phyloP scores from a whole-genome alignment of 2,888 invertebrate genomes.

The Lithophane ornitopus region DNA sequence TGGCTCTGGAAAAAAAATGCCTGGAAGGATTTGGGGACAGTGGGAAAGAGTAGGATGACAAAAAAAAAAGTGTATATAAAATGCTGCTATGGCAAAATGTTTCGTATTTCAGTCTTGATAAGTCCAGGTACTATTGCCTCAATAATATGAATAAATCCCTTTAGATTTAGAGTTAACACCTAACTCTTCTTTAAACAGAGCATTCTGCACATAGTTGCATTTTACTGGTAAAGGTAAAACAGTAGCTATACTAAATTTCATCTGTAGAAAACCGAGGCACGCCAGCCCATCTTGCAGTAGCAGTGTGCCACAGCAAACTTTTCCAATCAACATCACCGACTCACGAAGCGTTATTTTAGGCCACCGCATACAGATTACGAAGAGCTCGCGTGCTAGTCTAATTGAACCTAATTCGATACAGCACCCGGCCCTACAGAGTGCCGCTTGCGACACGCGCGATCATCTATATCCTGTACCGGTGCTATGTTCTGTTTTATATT shows the following conservation, averaged over 20 bases:
- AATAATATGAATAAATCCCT: neutral
- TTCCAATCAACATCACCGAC: neutral
- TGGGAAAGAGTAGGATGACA: too few species aligned
- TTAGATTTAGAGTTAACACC: neutral
- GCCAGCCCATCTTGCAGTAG: neutral
- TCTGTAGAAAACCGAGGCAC: too few species aligned
- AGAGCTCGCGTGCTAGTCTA: constrained; percentile 72
- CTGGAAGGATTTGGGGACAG: too few species aligned
- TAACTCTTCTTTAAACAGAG: neutral
- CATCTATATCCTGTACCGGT: constrained; percentile 61
- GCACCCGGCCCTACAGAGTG: constrained; percentile 61
- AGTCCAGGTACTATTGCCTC: neutral
- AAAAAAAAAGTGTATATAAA: neutral
- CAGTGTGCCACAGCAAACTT: neutral
- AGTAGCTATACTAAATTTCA: neutral
- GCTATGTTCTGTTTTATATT: constrained; percentile 19
- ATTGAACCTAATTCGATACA: constrained; percentile 74
- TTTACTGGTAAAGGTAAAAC: neutral
- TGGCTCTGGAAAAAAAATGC: too few species aligned
- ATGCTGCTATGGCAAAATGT: neutral
- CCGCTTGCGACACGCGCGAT: constrained; percentile 56
- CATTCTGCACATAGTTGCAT: neutral
- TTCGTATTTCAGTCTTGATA: neutral
- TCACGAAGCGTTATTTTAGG: constrained; percentile 54
- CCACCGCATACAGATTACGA: constrained; percentile 60